Base-by-base conservation (phyloP, 1,140 invertebrate genomes). In the Atopsyche davidsoni region DNA sequence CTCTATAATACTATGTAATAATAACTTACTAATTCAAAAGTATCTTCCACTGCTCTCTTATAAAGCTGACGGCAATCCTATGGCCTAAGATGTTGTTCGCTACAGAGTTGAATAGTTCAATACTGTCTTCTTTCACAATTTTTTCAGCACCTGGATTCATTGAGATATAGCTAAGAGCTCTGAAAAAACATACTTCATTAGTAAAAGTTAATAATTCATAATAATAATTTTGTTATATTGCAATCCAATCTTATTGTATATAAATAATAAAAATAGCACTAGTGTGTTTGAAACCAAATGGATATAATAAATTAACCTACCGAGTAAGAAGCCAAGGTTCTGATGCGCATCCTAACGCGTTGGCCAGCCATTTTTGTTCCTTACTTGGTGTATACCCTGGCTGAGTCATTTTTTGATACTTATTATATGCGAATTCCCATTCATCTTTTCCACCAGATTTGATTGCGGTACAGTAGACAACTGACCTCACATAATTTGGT, bases 271-370 rank as follows among this genome's bases (percentile, higher is more conserved):
- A 31, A 31, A 7, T 31, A 7, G 7, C n/a, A 9, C 7, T 31
- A 31, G 7, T 9, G 7, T 31, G 7, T 31, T 31, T 31, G n/a
- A 31, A 9, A 9, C 7, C 7, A 9, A 9, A 31, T 9, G n/a
- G n/a, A 9, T 31, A n/a, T 31, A 31, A 31, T 31, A 31, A 21
- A 17, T 11, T 10, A 9, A 28, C n/a, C n/a, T 48, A 48, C 46
- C 32, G 25, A 11, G 46, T 48, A 7, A 39, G 19, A 40, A 48
- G 46, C 46, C 46, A 48, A 18, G 23, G 46, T 40, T 48, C 23
- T 13, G 46, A 39, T 2, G 46, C 19, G 14, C 46, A 48, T 28
- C 46, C 46, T 24, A 48, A 16, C 13, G 46, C 46, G 2, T 2
- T 28, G 1, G 41, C 21, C 10, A 48, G 34, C 17, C 34, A 40